phyloP scores from a whole-genome alignment of 1,140 invertebrate genomes.

The Diabrotica virgifera region DNA sequence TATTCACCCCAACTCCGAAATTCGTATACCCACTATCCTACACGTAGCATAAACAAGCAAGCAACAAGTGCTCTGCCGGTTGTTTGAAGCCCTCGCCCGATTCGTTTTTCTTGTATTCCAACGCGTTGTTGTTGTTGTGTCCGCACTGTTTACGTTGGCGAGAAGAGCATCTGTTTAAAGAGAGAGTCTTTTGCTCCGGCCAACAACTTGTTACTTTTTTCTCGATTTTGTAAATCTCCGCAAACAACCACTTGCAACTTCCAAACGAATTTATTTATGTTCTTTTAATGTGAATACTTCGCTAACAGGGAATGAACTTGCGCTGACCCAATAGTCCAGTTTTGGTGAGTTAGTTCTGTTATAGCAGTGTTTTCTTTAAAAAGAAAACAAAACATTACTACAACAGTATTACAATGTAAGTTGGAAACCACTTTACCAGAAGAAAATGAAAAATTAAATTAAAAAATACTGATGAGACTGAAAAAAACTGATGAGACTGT shows the following conservation, averaged over 20 bases:
- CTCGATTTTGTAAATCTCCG: not conserved
- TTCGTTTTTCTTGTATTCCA: not conserved
- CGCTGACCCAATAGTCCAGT: too few relatives aligned
- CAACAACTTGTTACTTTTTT: conserved; percentile 3
- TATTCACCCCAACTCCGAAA: too few relatives aligned
- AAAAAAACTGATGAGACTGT: too few relatives aligned
- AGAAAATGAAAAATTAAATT: too few relatives aligned
- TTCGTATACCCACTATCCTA: too few relatives aligned
- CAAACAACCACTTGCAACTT: not conserved
- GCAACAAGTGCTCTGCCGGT: not conserved
- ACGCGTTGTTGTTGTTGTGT: not conserved
- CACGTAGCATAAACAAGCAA: not conserved
- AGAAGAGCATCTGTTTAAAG: not conserved
- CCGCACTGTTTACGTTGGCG: not conserved
- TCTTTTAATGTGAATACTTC: conserved; percentile 3
- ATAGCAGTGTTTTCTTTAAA: not conserved
- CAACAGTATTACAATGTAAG: too few relatives aligned
- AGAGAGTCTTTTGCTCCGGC: not conserved
- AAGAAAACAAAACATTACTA: too few relatives aligned
- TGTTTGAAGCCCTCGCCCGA: not conserved
- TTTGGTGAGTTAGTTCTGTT: not conserved
- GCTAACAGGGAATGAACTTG: not conserved
- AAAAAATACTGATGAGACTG: too few relatives aligned
- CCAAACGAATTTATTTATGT: not conserved
- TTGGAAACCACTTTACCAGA: too few relatives aligned